phyloP scores from a whole-genome alignment of 2,113 vertebrate genomes.

The Beaufortia kweichowensis region DNA sequence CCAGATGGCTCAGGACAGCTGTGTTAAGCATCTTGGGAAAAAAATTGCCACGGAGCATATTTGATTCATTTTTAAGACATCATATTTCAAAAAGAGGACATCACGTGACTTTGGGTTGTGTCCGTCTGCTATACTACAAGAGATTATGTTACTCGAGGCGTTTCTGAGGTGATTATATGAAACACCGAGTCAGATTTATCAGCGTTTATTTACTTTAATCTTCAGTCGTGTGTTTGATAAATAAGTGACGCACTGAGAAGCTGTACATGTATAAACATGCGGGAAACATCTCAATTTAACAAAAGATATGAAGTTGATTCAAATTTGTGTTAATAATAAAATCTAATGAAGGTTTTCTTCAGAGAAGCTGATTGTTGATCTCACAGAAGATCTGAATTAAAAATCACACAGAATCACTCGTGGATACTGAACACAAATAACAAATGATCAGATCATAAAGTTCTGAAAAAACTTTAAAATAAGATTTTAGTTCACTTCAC shows the following conservation, averaged over 20 bases:
- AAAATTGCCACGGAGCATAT: conserved; percentile 72
- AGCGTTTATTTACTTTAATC: not conserved
- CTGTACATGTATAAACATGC: not conserved
- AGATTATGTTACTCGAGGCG: conserved; percentile 17
- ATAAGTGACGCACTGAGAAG: too few species aligned
- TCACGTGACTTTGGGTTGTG: conserved; percentile 53
- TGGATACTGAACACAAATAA: too few species aligned
- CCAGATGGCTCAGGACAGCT: conserved; percentile 77
- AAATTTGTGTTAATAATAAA: conserved; percentile 13
- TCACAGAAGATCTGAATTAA: too few species aligned
- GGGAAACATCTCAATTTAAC: conserved; percentile 52
- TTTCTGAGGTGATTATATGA: not conserved
- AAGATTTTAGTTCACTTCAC: too few species aligned
- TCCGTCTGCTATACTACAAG: not conserved
- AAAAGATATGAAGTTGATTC: conserved; percentile 43
- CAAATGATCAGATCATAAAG: too few species aligned
- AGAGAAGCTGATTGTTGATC: too few species aligned
- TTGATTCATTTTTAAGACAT: conserved; percentile 72
- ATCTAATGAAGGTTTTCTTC: too few species aligned
- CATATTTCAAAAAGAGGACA: conserved; percentile 75
- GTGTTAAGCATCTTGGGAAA: conserved; percentile 67
- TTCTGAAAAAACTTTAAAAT: too few species aligned
- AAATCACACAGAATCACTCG: too few species aligned
- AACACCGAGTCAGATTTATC: not conserved
- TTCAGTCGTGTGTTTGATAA: not conserved